Evolutionary conservation across 1,140 invertebrate species (phyloP).

Genomic region (Nasonia giraulti): DNA sequence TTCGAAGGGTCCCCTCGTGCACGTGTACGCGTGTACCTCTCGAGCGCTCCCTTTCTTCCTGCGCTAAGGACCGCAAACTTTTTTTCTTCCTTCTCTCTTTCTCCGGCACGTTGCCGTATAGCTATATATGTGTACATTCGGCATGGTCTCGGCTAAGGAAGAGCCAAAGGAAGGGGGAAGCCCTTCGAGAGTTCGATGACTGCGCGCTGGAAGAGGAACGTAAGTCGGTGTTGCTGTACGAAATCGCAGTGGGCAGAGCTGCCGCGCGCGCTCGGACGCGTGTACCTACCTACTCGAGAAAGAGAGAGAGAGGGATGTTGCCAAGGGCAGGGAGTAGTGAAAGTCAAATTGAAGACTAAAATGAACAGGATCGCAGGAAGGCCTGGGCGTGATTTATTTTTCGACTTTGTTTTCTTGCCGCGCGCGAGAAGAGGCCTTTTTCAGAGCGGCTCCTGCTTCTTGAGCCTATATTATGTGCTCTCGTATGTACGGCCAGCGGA

Average conservation of each 20-base stretch:
- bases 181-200: neutral
- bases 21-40: neutral
- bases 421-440: neutral
- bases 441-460: neutral
- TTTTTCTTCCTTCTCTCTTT: constrained; percentile 3
- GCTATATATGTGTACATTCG: neutral
- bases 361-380: constrained; percentile 61
- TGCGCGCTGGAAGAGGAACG: neutral
- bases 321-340: constrained; percentile 61
- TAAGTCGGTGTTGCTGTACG: neutral
- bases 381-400: constrained; percentile 30
- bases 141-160: neutral
- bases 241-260: neutral
- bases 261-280: too few species aligned
- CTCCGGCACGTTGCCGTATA: too few species aligned
- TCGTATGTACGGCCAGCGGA: neutral
- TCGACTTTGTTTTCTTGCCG: constrained; percentile 36
- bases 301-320: constrained; percentile 46
- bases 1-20: constrained; percentile 32
- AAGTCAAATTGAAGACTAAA: constrained; percentile 61
- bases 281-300: neutral
- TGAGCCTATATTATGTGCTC: neutral
- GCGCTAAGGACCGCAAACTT: neutral
- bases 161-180: neutral
- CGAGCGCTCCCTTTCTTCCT: neutral